phyloP scores from a whole-genome alignment of 2,113 vertebrate genomes.

The Oxyruncus cristatus region DNA sequence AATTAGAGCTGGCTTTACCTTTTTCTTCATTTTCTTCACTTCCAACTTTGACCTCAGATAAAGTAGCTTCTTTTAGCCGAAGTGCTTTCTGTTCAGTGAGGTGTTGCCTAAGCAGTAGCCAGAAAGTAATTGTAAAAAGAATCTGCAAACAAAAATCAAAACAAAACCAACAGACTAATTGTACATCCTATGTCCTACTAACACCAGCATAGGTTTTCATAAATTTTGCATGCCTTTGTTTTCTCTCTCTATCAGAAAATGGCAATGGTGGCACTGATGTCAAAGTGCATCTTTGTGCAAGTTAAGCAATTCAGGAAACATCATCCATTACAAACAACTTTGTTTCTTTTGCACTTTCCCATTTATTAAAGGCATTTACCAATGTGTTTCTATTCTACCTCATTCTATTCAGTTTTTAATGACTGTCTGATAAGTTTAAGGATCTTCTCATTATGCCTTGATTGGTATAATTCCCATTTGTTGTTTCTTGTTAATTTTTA shows the following conservation, averaged over 20 bases:
- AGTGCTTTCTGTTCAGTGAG: conserved; percentile 88
- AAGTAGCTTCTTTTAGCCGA: conserved; percentile 77
- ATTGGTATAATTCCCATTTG: background rate
- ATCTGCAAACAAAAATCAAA: conserved; percentile 77
- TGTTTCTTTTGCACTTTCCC: background rate
- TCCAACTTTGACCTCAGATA: conserved; percentile 88
- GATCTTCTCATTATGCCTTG: background rate
- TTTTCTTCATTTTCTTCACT: conserved; percentile 81
- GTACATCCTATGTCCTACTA: background rate
- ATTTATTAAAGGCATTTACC: background rate
- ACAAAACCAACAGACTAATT: conserved; percentile 38
- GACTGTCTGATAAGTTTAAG: background rate
- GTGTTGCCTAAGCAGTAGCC: conserved; percentile 94
- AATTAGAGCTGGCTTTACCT: conserved; percentile 72
- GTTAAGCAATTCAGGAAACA: background rate
- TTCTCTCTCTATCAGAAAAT: background rate
- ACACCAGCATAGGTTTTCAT: background rate
- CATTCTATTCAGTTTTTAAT: background rate
- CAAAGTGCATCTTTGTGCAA: background rate
- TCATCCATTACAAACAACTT: background rate
- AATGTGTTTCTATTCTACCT: background rate
- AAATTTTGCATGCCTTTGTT: background rate
- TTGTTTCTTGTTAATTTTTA: background rate
- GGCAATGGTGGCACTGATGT: fast-evolving
- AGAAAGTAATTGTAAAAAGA: conserved; percentile 93